Evolutionary conservation across 2,888 invertebrate species (phyloP).

Genomic region (Odontocerum albicorne): DNA sequence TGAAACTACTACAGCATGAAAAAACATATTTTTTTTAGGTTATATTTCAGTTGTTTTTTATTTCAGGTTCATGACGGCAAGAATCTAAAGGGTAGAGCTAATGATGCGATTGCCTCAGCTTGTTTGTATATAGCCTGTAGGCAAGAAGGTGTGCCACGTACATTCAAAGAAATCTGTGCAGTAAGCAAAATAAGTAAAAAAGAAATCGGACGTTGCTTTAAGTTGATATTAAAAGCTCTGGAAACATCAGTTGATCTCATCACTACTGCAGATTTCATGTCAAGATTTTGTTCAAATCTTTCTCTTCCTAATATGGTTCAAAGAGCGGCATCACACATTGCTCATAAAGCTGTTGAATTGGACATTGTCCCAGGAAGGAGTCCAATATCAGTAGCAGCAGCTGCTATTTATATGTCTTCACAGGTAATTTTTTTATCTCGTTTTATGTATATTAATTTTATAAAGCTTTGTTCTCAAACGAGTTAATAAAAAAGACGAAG

Average conservation of each 20-base stretch:
- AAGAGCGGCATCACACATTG: constrained; percentile 94
- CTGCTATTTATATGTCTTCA: constrained; percentile 99
- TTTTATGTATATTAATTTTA: constrained; percentile 11
- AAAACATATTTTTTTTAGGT: no score
- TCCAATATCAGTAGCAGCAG: constrained; percentile 98
- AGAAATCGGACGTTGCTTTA: constrained; percentile 98
- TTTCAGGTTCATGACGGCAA: constrained; percentile 87
- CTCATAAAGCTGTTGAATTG: constrained; percentile 92
- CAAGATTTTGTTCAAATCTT: constrained; percentile 95
- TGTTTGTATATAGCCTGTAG: constrained; percentile 98
- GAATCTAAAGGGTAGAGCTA: constrained; percentile 91
- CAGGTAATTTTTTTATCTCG: constrained; percentile 60
- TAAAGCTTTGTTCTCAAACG: no score
- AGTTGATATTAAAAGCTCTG: constrained; percentile 91
- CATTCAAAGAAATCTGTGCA: constrained; percentile 99
- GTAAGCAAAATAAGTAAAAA: constrained; percentile 99
- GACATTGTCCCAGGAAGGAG: constrained; percentile 98
- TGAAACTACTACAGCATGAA: no score
- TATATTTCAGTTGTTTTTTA: no score
- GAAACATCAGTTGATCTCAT: constrained; percentile 97
- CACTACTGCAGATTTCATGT: constrained; percentile 99
- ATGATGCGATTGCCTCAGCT: constrained; percentile 98
- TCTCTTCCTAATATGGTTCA: constrained; percentile 86
- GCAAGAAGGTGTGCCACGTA: constrained; percentile 97
- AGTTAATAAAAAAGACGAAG: no score